Percentiles rank a stretch among this genome's conserved stretches.
Evolutionary conservation across 2,797 vertebrate species (phyloP).

Genomic region (Microchirus variegatus): DNA sequence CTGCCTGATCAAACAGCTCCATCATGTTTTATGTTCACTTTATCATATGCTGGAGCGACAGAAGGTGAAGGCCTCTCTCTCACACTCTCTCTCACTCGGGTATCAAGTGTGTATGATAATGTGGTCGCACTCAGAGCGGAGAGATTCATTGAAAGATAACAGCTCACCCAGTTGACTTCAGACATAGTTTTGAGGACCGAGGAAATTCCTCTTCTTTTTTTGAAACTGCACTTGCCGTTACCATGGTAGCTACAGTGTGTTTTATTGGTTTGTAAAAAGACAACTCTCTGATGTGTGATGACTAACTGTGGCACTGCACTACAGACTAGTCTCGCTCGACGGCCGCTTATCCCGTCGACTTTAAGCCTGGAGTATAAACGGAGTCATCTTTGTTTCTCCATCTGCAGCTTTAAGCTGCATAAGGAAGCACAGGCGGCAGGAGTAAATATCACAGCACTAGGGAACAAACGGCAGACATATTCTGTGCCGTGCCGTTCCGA

Average conservation of each 20-base stretch:
- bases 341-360: not conserved
- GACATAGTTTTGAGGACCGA: not conserved
- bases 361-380: not conserved
- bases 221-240: no score
- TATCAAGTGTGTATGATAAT: not conserved
- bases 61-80: constrained; percentile 26
- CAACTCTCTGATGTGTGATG: not conserved
- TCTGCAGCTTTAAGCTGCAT: not conserved
- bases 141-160: not conserved
- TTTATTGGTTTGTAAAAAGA: not conserved
- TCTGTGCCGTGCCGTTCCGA: no score
- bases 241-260: no score
- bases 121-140: not conserved
- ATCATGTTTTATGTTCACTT: constrained; percentile 69
- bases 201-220: not conserved
- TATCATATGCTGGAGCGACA: constrained; percentile 37
- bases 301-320: not conserved
- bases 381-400: not conserved
- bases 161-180: not conserved
- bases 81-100: not conserved
- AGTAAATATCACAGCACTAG: not conserved
- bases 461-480: not conserved
- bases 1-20: constrained; percentile 63
- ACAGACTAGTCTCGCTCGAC: not conserved
- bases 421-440: not conserved